Evolutionary conservation across 2,113 vertebrate species (phyloP), one percentile per base, ranked within the genome.

Genomic region (Elaphurus davidianus): DNA sequence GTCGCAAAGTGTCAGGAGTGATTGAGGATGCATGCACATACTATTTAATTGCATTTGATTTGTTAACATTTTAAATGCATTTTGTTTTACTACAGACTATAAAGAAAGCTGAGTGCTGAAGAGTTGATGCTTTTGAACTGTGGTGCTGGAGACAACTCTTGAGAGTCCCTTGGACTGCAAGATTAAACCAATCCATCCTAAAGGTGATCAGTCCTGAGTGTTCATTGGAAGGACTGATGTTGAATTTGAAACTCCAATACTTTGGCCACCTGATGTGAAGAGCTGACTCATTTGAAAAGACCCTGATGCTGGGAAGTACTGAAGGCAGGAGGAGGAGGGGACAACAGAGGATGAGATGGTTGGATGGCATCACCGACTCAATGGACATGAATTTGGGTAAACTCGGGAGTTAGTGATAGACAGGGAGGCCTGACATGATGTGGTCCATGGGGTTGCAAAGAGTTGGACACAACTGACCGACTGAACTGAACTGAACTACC

Each of bases 51-150:
- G 87, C 86, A 74, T 91, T 62, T 19, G 45, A 59, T 40, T 92
- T 88, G 57, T 97, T 91, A 93, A 88, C 87, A 97, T 93, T 93
- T 97, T 81, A 91, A 93, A 90, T 60, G 16, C 55, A 67, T 95
- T 94, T 94, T 81, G 14, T 90, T 94, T 92, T 83, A 87, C 52
- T 62, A 43, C 25, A 74, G 50, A 28, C 91, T 87, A 71, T 21
- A 71, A 71, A 71, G 64, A 71, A 71, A 40, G n/a, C 67, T 71
- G 67, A 71, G 67, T n/a, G 12, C 19, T 40, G 10, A 40, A 3
- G n/a, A 71, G 23, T 0, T 71, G n/a, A 71, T 40, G n/a, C n/a
- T 71, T 71, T 71, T 71, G n/a, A 40, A 40, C 67, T 71, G n/a
- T 71, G 67, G 9, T 71, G 5, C 40, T 71, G 19, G 67, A 12